Percentiles rank a stretch among this genome's conserved stretches.
Evolutionary conservation across 1,140 invertebrate genomes (phyloP).

Genomic region (Trichonephila clavata): DNA sequence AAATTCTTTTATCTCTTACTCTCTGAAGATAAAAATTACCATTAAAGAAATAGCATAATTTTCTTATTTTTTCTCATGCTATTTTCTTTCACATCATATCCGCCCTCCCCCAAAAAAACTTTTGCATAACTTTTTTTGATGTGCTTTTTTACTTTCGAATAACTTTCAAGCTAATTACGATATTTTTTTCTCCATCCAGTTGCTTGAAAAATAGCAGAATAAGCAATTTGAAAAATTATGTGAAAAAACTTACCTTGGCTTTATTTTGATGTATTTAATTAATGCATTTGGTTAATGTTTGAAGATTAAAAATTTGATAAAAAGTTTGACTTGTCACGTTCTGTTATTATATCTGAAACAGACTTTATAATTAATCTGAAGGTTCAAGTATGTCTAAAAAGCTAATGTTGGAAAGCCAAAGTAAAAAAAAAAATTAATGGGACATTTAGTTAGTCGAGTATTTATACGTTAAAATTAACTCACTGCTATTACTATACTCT

Average conservation of each 20-base stretch:
- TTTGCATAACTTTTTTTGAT: not conserved
- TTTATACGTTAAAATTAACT: too few species aligned
- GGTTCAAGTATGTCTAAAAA: not conserved
- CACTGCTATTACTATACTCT: too few species aligned
- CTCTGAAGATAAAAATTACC: constrained; percentile 10
- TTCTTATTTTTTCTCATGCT: not conserved
- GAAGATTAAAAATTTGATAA: not conserved
- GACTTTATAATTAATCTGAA: not conserved
- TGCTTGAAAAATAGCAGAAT: not conserved
- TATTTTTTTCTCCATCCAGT: not conserved
- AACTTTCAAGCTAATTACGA: constrained; percentile 2
- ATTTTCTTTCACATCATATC: not conserved
- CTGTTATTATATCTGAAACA: not conserved
- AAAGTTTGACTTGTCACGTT: not conserved
- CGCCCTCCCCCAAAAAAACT: not conserved
- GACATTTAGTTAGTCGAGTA: too few species aligned
- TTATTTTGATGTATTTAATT: not conserved
- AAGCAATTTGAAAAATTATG: not conserved
- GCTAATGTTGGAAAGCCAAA: not conserved
- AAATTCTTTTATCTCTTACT: not conserved
- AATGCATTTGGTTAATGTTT: not conserved
- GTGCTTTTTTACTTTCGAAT: not conserved
- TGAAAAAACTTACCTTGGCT: not conserved
- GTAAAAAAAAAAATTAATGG: not conserved
- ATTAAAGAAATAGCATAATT: not conserved